These are phyloP conservation scores for Lepetodrilus schrolli DNA, from an alignment of 2,888 invertebrate genomes.

Conservation along the genomic window DNA sequence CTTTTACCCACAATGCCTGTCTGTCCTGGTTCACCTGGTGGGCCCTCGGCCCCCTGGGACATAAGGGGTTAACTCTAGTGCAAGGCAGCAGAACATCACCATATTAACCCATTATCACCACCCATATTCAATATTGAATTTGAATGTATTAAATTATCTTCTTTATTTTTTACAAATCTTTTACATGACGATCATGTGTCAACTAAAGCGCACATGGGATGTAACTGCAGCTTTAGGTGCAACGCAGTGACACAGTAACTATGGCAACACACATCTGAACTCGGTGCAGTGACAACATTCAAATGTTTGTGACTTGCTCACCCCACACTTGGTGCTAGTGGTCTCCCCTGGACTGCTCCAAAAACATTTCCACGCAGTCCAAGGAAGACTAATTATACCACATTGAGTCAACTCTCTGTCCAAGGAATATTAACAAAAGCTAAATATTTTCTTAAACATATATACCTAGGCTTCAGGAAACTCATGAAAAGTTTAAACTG, in stretches of 20 bases:
- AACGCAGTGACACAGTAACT: background rate
- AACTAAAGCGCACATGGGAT: background rate
- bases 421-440: background rate
- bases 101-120: background rate
- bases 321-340: background rate
- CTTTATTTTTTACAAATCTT: background rate
- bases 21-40: slow-evolving; percentile 48
- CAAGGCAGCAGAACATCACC: slow-evolving; percentile 18
- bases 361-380: background rate
- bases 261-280: background rate
- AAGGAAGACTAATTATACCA: background rate
- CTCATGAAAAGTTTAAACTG: background rate
- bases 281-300: slow-evolving; percentile 17
- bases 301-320: slow-evolving; percentile 18
- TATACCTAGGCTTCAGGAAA: background rate
- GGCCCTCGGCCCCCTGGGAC: slow-evolving; percentile 49
- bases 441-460: background rate
- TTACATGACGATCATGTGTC: too few relatives aligned
- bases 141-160: too few relatives aligned
- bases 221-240: background rate
- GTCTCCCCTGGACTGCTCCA: background rate
- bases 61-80: slow-evolving; percentile 19
- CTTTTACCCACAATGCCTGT: slow-evolving; percentile 45
- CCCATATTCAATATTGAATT: too few relatives aligned
- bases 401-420: background rate